Evolutionary conservation across 1,140 invertebrate genomes (phyloP).

Genomic region (Cataglyphis hispanica): DNA sequence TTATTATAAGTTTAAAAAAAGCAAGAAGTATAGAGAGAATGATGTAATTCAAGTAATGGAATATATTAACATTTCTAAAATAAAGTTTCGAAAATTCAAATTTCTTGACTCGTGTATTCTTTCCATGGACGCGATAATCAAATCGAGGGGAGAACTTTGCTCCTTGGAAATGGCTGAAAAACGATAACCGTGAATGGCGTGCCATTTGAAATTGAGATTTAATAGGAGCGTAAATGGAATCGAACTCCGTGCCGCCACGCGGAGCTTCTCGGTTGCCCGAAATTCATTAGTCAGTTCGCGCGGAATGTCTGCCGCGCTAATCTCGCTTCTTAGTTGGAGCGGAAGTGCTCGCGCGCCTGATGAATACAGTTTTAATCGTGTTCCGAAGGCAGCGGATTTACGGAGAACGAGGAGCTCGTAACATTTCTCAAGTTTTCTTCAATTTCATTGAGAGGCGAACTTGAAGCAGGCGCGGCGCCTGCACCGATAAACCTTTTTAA

Average conservation of each 20-base stretch:
- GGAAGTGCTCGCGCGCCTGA: conserved; percentile 24
- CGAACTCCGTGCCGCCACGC: conserved; percentile 14
- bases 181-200: conserved; percentile 37
- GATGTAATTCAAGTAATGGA: neutral
- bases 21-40: neutral
- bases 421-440: conserved; percentile 23
- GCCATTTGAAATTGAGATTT: conserved; percentile 58
- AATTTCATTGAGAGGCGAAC: conserved; percentile 26
- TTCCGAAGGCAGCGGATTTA: conserved; percentile 50
- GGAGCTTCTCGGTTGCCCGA: conserved; percentile 45
- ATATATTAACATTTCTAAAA: neutral
- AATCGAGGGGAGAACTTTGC: neutral
- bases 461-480: conserved; percentile 16
- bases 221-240: conserved; percentile 53
- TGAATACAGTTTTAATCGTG: conserved; percentile 61
- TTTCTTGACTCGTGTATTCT: neutral
- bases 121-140: conserved; percentile 1
- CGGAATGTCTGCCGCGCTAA: conserved; percentile 57
- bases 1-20: neutral
- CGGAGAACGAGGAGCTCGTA: neutral
- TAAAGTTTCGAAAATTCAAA: neutral
- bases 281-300: conserved; percentile 57
- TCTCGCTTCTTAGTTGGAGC: conserved; percentile 21
- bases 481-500: conserved; percentile 25
- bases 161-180: neutral